Percentiles rank a stretch among this genome's conserved stretches.
phyloP scores from a whole-genome alignment of 2,797 vertebrate genomes.

The Arnoldichthys spilopterus region DNA sequence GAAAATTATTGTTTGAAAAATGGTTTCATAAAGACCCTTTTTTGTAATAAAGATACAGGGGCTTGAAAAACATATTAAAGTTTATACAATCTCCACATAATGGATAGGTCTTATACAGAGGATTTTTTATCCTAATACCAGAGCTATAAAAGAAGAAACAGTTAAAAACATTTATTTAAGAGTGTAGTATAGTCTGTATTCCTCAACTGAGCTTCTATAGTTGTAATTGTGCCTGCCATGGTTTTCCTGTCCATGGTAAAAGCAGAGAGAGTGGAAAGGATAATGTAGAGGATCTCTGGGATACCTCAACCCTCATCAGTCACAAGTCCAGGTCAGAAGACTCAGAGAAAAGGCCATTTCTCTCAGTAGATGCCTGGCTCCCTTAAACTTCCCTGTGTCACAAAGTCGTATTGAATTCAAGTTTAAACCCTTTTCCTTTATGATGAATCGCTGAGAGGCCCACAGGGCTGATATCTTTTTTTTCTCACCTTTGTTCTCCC shows the following conservation, averaged over 20 bases:
- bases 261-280: slow-evolving; percentile 2
- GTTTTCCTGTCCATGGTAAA: slow-evolving; percentile 8
- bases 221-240: neutral
- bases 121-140: too few relatives aligned
- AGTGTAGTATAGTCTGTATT: neutral
- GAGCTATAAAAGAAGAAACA: neutral
- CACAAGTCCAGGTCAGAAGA: slow-evolving; percentile 56
- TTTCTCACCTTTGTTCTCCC: slow-evolving; percentile 52
- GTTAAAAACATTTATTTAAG: neutral
- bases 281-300: slow-evolving; percentile 29
- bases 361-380: slow-evolving; percentile 50
- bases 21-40: too few relatives aligned
- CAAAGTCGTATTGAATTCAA: slow-evolving; percentile 59
- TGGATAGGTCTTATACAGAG: too few relatives aligned
- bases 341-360: slow-evolving; percentile 57
- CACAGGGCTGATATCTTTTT: slow-evolving; percentile 55
- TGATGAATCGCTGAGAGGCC: slow-evolving; percentile 57
- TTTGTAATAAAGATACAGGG: too few relatives aligned
- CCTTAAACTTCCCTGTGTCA: slow-evolving; percentile 55
- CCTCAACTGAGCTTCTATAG: neutral
- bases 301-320: slow-evolving; percentile 55
- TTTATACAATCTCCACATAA: too few relatives aligned
- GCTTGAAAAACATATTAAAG: too few relatives aligned
- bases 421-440: slow-evolving; percentile 56
- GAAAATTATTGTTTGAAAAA: too few relatives aligned